A percentile compares a stretch with the other conserved stretches of the same genome.
phyloP scores from a whole-genome alignment of 2,888 invertebrate species.

The Isotomurus palustris region DNA sequence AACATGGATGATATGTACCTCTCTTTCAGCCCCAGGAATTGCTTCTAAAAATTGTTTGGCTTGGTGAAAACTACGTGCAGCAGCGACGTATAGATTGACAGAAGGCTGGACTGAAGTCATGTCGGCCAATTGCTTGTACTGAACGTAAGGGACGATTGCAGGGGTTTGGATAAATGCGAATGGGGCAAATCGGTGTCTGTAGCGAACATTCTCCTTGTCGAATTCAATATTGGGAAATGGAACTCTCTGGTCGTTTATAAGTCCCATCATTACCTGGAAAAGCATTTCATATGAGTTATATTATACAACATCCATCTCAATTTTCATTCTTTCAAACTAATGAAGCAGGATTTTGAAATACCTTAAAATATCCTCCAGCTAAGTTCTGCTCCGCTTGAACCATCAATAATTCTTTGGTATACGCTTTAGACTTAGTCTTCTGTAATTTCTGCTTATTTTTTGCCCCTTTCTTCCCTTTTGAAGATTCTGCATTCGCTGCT shows the following conservation, averaged over 20 bases:
- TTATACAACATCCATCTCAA: slow-evolving; percentile 1
- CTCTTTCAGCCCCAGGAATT: slow-evolving; percentile 70
- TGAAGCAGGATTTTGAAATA: slow-evolving; percentile 50
- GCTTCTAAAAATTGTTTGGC: slow-evolving; percentile 80
- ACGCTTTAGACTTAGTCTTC: slow-evolving; percentile 64
- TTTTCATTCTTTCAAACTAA: background rate
- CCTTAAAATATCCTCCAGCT: slow-evolving; percentile 93
- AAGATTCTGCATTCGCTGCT: slow-evolving; percentile 22
- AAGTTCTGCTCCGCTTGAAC: slow-evolving; percentile 89
- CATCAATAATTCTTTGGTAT: slow-evolving; percentile 77
- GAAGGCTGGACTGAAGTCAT: slow-evolving; percentile 45
- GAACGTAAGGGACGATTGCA: slow-evolving; percentile 83
- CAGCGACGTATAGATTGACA: slow-evolving; percentile 63
- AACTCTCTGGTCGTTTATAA: slow-evolving; percentile 81
- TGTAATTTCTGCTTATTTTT: slow-evolving; percentile 55
- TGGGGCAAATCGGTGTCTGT: slow-evolving; percentile 88
- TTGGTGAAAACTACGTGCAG: slow-evolving; percentile 88
- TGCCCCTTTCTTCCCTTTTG: slow-evolving; percentile 41
- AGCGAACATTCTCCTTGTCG: slow-evolving; percentile 89
- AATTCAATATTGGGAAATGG: slow-evolving; percentile 77
- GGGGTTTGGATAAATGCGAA: slow-evolving; percentile 81
- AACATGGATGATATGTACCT: too few species aligned
- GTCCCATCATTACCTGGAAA: slow-evolving; percentile 78
- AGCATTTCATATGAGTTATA: too few species aligned
- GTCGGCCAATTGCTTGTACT: slow-evolving; percentile 64